These are phyloP conservation scores for Sorex fumeus DNA, from an alignment of 2,113 vertebrate genomes.

Conservation along the genomic window DNA sequence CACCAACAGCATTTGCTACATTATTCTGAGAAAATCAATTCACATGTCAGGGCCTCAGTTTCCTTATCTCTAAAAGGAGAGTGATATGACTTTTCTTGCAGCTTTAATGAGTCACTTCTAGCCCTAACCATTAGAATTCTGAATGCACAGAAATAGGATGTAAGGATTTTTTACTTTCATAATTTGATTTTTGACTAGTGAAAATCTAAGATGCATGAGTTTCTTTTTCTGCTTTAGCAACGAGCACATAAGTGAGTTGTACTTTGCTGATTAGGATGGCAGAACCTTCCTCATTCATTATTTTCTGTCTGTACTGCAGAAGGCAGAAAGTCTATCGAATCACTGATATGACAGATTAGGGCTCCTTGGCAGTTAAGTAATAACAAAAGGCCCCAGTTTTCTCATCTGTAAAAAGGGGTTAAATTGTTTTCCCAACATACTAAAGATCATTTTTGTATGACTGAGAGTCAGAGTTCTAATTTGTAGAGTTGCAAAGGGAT, in stretches of 20 bases:
- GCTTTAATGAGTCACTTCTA: neutral
- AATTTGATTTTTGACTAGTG: constrained; percentile 61
- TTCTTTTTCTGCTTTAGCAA: constrained; percentile 80
- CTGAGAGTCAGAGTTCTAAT: constrained; percentile 38
- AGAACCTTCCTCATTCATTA: constrained; percentile 63
- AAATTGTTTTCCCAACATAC: constrained; percentile 60
- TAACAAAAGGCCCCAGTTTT: constrained; percentile 53
- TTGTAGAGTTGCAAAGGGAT: neutral
- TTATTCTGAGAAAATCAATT: neutral
- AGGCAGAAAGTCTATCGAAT: neutral
- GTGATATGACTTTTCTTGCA: neutral
- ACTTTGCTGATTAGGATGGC: constrained; percentile 74
- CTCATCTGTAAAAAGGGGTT: constrained; percentile 70
- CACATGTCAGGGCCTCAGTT: constrained; percentile 29
- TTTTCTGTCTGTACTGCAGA: neutral
- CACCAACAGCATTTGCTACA: neutral
- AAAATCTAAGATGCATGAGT: constrained; percentile 74
- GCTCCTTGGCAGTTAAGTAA: neutral
- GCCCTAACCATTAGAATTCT: constrained; percentile 31
- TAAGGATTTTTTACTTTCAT: constrained; percentile 2
- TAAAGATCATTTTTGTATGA: constrained; percentile 64
- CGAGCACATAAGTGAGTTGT: constrained; percentile 77
- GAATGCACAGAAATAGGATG: neutral
- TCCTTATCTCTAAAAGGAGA: constrained; percentile 36
- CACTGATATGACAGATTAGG: constrained; percentile 19